Conservation (phyloP, 2,888 invertebrate genomes). For the Meiosimyza platycephala region DNA sequence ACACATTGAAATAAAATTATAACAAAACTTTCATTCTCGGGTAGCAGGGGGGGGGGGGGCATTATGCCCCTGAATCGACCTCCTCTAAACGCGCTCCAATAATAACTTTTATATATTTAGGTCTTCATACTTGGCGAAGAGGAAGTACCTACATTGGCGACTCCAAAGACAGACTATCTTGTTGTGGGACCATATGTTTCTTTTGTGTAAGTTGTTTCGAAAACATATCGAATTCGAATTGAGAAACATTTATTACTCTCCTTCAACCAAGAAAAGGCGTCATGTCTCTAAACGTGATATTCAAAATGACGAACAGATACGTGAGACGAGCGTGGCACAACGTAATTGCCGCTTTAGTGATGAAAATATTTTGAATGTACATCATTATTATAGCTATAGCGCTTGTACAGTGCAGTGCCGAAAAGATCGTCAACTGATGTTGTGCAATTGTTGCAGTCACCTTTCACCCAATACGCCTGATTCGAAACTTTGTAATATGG, state of each 20-base stretch:
- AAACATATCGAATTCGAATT: background rate
- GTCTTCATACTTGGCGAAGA: slow-evolving; percentile 73
- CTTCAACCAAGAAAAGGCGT: slow-evolving; percentile 63
- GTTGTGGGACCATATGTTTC: slow-evolving; percentile 71
- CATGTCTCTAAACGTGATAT: slow-evolving; percentile 72
- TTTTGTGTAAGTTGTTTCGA: slow-evolving; percentile 50
- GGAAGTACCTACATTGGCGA: slow-evolving; percentile 78
- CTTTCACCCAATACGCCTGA: slow-evolving; percentile 73
- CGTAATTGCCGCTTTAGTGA: slow-evolving; percentile 78
- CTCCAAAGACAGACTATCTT: slow-evolving; percentile 73
- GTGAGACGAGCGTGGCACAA: slow-evolving; percentile 73
- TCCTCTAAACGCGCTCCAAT: too few relatives aligned
- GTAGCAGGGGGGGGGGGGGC: too few relatives aligned
- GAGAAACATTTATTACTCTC: too few relatives aligned
- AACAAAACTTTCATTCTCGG: too few relatives aligned
- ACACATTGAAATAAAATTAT: too few relatives aligned
- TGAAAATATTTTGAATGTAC: slow-evolving; percentile 74
- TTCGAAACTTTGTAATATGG: slow-evolving; percentile 72
- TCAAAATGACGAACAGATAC: slow-evolving; percentile 76
- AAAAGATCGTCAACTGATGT: slow-evolving; percentile 72
- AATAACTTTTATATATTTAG: slow-evolving; percentile 32
- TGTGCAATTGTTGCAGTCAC: slow-evolving; percentile 78
- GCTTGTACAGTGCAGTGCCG: slow-evolving; percentile 79
- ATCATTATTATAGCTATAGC: slow-evolving; percentile 78
- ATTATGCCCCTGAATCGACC: too few relatives aligned